Evolutionary conservation across 2,888 invertebrate species (phyloP).

Genomic region (Argyresthia goedartella): DNA sequence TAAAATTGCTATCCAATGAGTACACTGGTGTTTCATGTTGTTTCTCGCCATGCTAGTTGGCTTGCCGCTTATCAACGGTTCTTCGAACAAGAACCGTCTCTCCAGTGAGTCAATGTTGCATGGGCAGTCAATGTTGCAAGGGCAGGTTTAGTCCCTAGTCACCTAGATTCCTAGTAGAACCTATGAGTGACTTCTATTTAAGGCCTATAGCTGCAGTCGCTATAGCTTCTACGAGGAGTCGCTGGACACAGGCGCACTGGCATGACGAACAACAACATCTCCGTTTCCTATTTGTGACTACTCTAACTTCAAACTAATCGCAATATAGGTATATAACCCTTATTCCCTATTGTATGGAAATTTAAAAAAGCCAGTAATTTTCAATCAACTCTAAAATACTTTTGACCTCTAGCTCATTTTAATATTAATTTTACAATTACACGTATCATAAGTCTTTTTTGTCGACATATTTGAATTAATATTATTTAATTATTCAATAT

Average conservation of each 20-base stretch:
- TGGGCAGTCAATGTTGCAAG: too few relatives aligned
- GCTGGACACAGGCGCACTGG: slow-evolving; percentile 22
- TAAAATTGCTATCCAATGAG: background rate
- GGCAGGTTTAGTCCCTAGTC: too few relatives aligned
- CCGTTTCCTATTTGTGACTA: slow-evolving; percentile 16
- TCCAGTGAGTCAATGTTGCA: background rate
- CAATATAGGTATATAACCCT: slow-evolving; percentile 26
- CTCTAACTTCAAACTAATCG: slow-evolving; percentile 22
- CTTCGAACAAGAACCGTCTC: background rate
- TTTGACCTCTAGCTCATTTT: slow-evolving; percentile 60
- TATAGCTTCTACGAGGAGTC: too few relatives aligned
- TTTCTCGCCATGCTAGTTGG: slow-evolving; percentile 25
- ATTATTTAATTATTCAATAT: slow-evolving; percentile 72
- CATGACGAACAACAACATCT: slow-evolving; percentile 29
- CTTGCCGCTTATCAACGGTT: background rate
- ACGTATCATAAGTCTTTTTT: slow-evolving; percentile 57
- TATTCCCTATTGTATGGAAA: slow-evolving; percentile 23
- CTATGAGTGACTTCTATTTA: too few relatives aligned
- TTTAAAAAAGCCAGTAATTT: slow-evolving; percentile 28
- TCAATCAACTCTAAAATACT: slow-evolving; percentile 48
- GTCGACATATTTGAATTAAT: slow-evolving; percentile 68
- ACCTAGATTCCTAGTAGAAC: too few relatives aligned
- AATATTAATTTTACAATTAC: slow-evolving; percentile 65
- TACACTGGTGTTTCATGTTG: slow-evolving; percentile 20
- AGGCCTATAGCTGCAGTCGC: too few relatives aligned